Evolutionary conservation across 1,140 invertebrate genomes (phyloP).

Genomic region (Dendroctonus ponderosae): DNA sequence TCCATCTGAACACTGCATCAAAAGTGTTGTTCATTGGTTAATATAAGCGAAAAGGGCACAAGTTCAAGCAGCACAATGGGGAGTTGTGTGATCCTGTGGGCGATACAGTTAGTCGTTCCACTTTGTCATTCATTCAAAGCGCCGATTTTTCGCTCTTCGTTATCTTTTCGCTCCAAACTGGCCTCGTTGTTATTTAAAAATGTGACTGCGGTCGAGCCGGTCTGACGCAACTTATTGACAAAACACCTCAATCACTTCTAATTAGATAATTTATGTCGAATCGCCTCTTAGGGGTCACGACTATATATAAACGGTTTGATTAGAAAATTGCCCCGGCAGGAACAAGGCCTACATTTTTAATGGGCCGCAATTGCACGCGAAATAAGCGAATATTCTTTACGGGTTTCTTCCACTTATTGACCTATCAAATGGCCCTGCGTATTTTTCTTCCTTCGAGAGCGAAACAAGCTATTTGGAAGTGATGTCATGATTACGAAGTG

Average conservation of each 20-base stretch:
- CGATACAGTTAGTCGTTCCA: not conserved
- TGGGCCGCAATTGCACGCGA: not conserved
- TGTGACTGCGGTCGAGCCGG: no score
- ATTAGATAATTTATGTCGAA: conserved; percentile 6
- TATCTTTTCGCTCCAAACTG: not conserved
- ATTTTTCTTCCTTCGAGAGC: no score
- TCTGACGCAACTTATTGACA: conserved; percentile 3
- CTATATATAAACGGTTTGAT: conserved; percentile 11
- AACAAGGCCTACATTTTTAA: not conserved
- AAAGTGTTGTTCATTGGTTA: not conserved
- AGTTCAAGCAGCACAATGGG: conserved; percentile 7
- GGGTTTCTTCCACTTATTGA: no score
- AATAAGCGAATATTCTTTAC: not conserved
- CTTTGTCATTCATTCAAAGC: not conserved
- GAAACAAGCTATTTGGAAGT: not conserved
- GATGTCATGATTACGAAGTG: not conserved
- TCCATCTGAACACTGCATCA: not conserved
- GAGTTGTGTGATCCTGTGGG: conserved; percentile 8
- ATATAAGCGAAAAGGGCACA: not conserved
- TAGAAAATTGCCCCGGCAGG: conserved; percentile 7
- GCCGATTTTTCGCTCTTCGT: not conserved
- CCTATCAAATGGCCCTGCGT: no score
- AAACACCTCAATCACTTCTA: conserved; percentile 12
- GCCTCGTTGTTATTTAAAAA: no score
- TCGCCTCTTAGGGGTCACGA: conserved; percentile 1